Conservation (phyloP, 2,797 vertebrate species). For the Eulemur mongoz region DNA sequence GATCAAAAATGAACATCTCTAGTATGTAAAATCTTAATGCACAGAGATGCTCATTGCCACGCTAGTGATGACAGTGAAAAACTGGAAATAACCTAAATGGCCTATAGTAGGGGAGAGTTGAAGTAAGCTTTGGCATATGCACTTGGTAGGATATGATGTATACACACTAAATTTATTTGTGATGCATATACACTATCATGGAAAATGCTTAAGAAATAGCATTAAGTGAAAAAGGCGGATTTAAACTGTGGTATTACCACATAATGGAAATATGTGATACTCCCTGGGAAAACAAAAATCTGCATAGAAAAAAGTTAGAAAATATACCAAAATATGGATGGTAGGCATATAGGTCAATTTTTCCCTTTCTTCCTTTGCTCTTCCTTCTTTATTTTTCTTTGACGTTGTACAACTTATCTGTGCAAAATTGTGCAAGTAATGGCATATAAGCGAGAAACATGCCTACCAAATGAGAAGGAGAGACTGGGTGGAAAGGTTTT, state of each 20-base stretch:
- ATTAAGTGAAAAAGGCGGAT: neutral
- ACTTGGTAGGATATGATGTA: neutral
- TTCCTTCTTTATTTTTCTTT: neutral
- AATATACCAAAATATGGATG: neutral
- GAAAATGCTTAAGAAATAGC: neutral
- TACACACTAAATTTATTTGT: neutral
- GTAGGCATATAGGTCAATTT: neutral
- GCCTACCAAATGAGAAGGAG: neutral
- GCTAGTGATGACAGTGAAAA: neutral
- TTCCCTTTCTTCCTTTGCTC: neutral
- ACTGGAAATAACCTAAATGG: neutral
- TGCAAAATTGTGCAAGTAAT: neutral
- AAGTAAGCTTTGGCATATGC: neutral
- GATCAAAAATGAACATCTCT: neutral
- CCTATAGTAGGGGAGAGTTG: neutral
- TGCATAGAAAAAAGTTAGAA: neutral
- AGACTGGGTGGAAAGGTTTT: neutral
- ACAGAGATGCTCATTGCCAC: neutral
- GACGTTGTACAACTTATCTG: neutral
- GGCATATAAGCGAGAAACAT: neutral
- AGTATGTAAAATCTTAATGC: neutral
- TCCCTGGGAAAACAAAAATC: neutral
- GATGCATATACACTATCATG: neutral
- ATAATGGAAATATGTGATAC: neutral
- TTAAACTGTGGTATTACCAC: neutral